phyloP scores from a whole-genome alignment of 2,888 invertebrate genomes.

The Phymatocera aterrima region DNA sequence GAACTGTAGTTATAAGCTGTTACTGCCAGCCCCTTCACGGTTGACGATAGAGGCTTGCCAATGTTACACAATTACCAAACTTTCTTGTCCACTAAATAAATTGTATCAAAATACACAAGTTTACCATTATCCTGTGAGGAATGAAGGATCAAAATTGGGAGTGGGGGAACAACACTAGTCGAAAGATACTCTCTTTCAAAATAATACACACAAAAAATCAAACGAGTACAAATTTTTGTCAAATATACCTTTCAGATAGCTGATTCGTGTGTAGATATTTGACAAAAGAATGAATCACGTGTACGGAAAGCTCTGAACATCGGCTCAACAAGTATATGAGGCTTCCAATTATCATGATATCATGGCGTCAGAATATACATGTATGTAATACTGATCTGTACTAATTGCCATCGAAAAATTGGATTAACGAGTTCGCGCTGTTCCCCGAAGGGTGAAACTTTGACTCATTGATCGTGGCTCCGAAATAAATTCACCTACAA shows the following conservation, averaged over 20 bases:
- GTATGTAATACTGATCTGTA: background rate
- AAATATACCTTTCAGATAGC: no score
- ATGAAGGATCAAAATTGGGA: no score
- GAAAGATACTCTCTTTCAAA: no score
- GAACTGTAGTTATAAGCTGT: constrained; percentile 34
- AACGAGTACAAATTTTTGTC: no score
- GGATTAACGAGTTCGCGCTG: constrained; percentile 24
- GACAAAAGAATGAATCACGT: background rate
- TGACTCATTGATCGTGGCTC: constrained; percentile 6
- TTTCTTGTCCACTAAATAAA: background rate
- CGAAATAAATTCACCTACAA: background rate
- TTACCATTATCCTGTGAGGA: no score
- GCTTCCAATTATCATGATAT: background rate
- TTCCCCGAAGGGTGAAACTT: constrained; percentile 1
- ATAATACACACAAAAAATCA: no score
- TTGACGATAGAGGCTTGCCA: background rate
- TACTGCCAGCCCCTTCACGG: constrained; percentile 16
- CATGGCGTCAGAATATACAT: background rate
- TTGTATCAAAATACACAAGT: background rate
- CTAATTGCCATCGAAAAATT: constrained; percentile 19
- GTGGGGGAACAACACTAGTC: no score
- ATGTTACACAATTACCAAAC: background rate
- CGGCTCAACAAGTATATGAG: background rate
- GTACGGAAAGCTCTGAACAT: background rate
- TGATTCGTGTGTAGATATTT: background rate